phyloP scores from a whole-genome alignment of 2,888 invertebrate species.

The Tyria jacobaeae region DNA sequence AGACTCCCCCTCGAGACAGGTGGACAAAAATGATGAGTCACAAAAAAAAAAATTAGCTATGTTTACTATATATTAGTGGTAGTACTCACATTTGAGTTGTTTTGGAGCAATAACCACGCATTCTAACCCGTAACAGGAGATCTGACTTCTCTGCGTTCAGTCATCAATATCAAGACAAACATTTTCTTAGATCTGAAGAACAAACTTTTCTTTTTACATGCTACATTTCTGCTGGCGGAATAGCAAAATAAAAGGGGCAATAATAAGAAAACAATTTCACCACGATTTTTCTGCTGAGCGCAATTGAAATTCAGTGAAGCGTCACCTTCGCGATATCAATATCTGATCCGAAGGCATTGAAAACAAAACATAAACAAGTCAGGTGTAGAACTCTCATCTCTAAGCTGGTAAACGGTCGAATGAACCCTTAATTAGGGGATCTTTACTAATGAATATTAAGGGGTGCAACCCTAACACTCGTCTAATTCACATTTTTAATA shows the following conservation, averaged over 20 bases:
- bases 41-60: too few species aligned
- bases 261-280: slow-evolving; percentile 58
- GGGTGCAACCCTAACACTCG: slow-evolving; percentile 72
- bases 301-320: slow-evolving; percentile 71
- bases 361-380: slow-evolving; percentile 75
- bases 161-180: too few species aligned
- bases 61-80: too few species aligned
- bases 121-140: background rate
- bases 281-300: slow-evolving; percentile 62
- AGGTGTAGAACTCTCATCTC: slow-evolving; percentile 76
- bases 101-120: too few species aligned
- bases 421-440: slow-evolving; percentile 79
- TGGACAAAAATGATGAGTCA: too few species aligned
- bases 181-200: background rate
- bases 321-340: slow-evolving; percentile 75
- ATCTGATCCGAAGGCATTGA: slow-evolving; percentile 68
- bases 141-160: background rate
- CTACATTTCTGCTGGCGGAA: slow-evolving; percentile 14
- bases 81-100: too few species aligned
- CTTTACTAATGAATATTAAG: slow-evolving; percentile 79
- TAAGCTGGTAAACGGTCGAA: slow-evolving; percentile 64
- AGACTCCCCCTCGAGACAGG: too few species aligned
- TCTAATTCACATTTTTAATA: slow-evolving; percentile 57
- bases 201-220: slow-evolving; percentile 32
- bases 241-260: slow-evolving; percentile 30